Percentiles rank a stretch among this genome's conserved stretches.
phyloP scores from a whole-genome alignment of 2,888 invertebrate genomes.

The Platynereis dumerilii region DNA sequence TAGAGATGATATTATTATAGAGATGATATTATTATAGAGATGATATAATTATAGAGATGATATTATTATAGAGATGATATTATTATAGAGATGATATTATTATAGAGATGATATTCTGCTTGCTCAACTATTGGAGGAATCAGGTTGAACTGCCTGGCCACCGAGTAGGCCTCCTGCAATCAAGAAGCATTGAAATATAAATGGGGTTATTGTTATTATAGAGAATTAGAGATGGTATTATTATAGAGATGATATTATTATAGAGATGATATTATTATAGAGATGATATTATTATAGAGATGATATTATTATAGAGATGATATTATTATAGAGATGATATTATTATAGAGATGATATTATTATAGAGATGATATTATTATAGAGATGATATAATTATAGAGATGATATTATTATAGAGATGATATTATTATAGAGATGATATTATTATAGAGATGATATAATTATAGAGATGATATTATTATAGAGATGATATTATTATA shows the following conservation, averaged over 20 bases:
- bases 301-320: too few species aligned
- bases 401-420: not conserved
- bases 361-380: not conserved
- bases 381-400: too few species aligned
- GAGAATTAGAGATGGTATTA: too few species aligned
- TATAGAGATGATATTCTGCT: constrained; percentile 91
- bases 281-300: too few species aligned
- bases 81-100: not conserved
- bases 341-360: not conserved
- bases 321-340: constrained; percentile 80
- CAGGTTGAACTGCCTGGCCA: constrained; percentile 96
- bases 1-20: too few species aligned
- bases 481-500: too few species aligned
- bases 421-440: not conserved
- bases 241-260: too few species aligned
- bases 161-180: constrained; percentile 84
- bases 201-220: not conserved
- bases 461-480: too few species aligned
- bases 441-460: not conserved
- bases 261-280: too few species aligned
- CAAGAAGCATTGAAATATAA: constrained; percentile 12
- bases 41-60: constrained; percentile 71
- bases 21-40: constrained; percentile 69
- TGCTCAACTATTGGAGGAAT: constrained; percentile 96
- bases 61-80: not conserved